Evolutionary conservation across 2,797 vertebrate genomes (phyloP).

Genomic region (Bovichtus diacanthus): DNA sequence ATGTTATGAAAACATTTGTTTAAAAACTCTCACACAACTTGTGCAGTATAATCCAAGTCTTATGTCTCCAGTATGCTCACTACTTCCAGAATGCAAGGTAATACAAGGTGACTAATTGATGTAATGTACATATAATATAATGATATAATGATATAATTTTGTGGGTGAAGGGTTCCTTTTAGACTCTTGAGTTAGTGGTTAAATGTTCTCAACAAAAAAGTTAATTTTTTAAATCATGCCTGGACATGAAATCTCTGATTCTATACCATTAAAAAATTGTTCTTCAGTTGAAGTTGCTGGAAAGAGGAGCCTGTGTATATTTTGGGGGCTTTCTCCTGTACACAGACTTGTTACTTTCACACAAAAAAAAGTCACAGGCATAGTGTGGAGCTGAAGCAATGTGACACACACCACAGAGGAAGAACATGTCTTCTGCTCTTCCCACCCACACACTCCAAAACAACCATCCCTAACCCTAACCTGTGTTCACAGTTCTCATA

Average conservation of each 20-base stretch:
- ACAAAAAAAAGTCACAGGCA: constrained; percentile 7
- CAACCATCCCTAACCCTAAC: constrained; percentile 19
- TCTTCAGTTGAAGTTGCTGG: neutral
- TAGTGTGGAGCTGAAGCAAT: constrained; percentile 5
- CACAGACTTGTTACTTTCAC: constrained; percentile 9
- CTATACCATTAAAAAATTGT: neutral
- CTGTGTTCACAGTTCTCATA: constrained; percentile 30
- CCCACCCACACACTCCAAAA: constrained; percentile 44
- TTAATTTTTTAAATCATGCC: neutral
- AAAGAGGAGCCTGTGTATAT: constrained; percentile 13
- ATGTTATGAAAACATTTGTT: too few species aligned
- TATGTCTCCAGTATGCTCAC: too few species aligned
- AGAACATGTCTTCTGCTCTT: constrained; percentile 61
- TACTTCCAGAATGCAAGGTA: too few species aligned
- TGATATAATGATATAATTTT: too few species aligned
- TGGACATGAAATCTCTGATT: neutral
- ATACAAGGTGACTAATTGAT: too few species aligned
- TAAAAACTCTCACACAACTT: too few species aligned
- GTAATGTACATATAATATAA: too few species aligned
- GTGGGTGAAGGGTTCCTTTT: too few species aligned
- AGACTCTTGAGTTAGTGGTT: neutral
- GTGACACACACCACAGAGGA: constrained; percentile 49
- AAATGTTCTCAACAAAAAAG: neutral
- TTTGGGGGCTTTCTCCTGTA: constrained; percentile 31
- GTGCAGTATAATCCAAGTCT: too few species aligned